Evolutionary conservation across 2,113 vertebrate genomes (phyloP), one percentile per base, ranked within the genome.

Genomic region (Callopanchax toddi): DNA sequence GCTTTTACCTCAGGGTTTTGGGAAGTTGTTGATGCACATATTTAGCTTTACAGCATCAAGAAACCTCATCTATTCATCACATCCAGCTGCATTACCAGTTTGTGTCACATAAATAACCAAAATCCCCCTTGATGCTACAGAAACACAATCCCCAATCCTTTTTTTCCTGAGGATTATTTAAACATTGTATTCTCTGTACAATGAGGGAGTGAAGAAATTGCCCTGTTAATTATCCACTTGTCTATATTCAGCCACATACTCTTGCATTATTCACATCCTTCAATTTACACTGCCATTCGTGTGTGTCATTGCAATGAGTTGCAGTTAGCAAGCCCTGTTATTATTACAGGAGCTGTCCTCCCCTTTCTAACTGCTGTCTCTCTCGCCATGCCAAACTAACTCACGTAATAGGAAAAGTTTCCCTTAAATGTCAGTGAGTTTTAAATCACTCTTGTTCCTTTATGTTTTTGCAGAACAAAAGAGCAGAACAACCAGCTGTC

Each of bases 211-310:
- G 77, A 52, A 55, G 78, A 76, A 74, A 81, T 59, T 82, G 76
- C 78, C 75, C 81, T 55, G 59, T 76, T 90, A 87, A 88, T 88
- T 88, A 90, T 83, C 81, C 80, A 81, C 80, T 85, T 86, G 84
- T 87, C 86, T 84, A 80, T 80, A 84, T 87, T 79, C 78, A 84
- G 83, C 83, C 74, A 70, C 69, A 53, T 78, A 80, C 79, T 85
- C 67, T 50, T 90, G 85, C 85, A 87, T 88, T 87, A 88, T 85
- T 86, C 85, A 89, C 87, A 84, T 86, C 81, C 73, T 82, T 87
- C 86, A 85, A 87, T 88, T 87, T 84, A 84, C 74, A 69, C 77
- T 76, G 71, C 65, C 66, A 74, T 76, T 69, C 71, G 60, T 81
- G 85, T 74, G 84, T 87, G 83, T 81, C 79, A 85, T 81, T 76